Evolutionary conservation across 1,140 invertebrate species (phyloP), one percentile per base, ranked within the genome.

Genomic region (Drosophila ercepeae): DNA sequence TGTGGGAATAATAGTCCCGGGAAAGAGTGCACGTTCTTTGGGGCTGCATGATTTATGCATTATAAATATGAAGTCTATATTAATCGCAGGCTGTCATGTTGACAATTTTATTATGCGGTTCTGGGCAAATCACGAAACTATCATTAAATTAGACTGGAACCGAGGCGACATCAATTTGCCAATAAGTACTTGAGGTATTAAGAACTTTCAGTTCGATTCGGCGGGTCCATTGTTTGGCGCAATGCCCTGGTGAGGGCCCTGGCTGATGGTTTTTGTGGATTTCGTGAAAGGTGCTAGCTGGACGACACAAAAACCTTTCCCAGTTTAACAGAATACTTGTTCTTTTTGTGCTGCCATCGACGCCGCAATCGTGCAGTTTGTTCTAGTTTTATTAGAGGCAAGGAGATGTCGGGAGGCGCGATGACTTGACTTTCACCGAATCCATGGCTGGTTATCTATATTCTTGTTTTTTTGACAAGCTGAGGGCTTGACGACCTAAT

Each of bases 61-160:
- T 69, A 78, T 67, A 79, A 83, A 84, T 84, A 48, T 75, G 34
- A 84, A 57, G 60, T 71, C 75, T 83, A 52, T 84, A 83, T 83
- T 83, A 78, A 83, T 84, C 65, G 75, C 39, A 34, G 71, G 25
- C 75, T 84, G 79, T 83, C 79, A 86, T 71, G 79, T 83, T 83
- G 79, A 83, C 79, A 83, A 83, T 83, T 78, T 84, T 83, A 83
- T 84, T 83, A 61, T 61, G 59, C 67, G 44, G 58, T 52, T 61
- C 27, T 9, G 60, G n/a, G 27, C 27, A 41, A 61, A 51, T 78
- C 78, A 82, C 78, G 78, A 82, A 49, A 16, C 34, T 39, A 64
- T 54, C 36, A 74, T 41, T 57, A 36, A 46, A 29, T 27, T 39
- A 27, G 27, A 16, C 25, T 6, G 19, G 23, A 73, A 16, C 14